These are phyloP conservation scores for Palythoa grandiflora DNA, from an alignment of 92 coral and sea anemone genomes.

Conservation along the genomic window DNA sequence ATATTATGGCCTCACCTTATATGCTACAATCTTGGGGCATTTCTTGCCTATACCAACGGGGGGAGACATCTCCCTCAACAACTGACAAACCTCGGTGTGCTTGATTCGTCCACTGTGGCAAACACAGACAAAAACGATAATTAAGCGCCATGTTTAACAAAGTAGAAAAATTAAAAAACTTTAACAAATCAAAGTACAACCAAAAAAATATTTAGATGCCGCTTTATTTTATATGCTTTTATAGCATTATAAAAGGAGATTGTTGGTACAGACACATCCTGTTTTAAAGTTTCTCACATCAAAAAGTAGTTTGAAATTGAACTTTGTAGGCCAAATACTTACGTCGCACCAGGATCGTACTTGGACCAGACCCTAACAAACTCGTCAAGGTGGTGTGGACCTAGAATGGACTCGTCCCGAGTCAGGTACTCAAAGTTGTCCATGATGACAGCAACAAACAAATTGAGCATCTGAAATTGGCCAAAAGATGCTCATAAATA, in stretches of 20 bases:
- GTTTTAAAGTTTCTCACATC: too few relatives aligned
- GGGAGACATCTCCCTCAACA: conserved; percentile 97
- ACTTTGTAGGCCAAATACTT: conserved; percentile 49
- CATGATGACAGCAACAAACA: conserved; percentile 99
- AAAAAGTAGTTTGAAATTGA: too few relatives aligned
- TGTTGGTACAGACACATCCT: too few relatives aligned
- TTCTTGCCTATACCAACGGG: conserved; percentile 99
- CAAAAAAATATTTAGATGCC: too few relatives aligned
- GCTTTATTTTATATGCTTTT: too few relatives aligned
- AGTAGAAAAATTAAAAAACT: neutral
- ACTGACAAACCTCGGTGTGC: conserved; percentile 98
- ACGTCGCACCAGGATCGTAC: conserved; percentile 99
- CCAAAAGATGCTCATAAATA: neutral
- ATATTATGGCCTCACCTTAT: conserved; percentile 72
- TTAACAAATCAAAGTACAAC: neutral
- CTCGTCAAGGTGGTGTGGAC: conserved; percentile 99
- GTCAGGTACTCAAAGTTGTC: conserved; percentile 99
- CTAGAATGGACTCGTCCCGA: conserved; percentile 99
- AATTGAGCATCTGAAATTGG: conserved; percentile 81
- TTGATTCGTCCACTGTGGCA: conserved; percentile 91
- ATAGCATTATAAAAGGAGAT: too few relatives aligned
- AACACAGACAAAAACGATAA: neutral
- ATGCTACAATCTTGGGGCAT: conserved; percentile 99
- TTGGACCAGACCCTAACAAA: conserved; percentile 99
- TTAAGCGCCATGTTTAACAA: neutral